phyloP scores from a whole-genome alignment of 2,113 vertebrate genomes.

The Meleagris gallopavo region DNA sequence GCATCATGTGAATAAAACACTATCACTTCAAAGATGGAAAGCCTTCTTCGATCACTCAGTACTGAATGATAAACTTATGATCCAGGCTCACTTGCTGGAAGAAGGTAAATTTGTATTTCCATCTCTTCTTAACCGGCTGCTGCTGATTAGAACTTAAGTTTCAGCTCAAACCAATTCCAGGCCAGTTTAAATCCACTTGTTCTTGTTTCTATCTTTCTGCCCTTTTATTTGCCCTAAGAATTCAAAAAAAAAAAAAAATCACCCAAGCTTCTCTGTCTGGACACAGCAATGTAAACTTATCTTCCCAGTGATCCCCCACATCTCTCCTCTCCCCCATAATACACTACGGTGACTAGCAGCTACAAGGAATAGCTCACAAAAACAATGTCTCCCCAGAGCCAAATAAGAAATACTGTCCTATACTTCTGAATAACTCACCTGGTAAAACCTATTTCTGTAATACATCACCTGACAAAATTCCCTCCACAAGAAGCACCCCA shows the following conservation, averaged over 20 bases:
- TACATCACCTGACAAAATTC: background rate
- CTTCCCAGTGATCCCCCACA: background rate
- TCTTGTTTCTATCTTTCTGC: background rate
- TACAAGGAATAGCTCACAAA: background rate
- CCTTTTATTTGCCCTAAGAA: background rate
- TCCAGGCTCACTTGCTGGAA: background rate
- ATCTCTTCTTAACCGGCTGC: background rate
- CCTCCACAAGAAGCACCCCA: background rate
- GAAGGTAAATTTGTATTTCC: background rate
- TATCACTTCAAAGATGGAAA: background rate
- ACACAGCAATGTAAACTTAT: background rate
- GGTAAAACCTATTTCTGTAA: background rate
- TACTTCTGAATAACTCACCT: background rate
- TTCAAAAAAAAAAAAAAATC: background rate
- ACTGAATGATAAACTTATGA: background rate
- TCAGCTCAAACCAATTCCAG: background rate
- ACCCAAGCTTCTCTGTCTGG: background rate
- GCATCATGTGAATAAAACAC: background rate
- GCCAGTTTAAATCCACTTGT: background rate
- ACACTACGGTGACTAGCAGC: too few relatives aligned
- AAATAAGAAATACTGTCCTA: accelerated
- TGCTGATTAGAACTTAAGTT: background rate
- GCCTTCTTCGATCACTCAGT: background rate
- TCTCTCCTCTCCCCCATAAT: background rate
- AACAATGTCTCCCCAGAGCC: background rate